A percentile compares a stretch with the other conserved stretches of the same genome.
Evolutionary conservation across 2,888 invertebrate species (phyloP).

Genomic region (Neria commutata): DNA sequence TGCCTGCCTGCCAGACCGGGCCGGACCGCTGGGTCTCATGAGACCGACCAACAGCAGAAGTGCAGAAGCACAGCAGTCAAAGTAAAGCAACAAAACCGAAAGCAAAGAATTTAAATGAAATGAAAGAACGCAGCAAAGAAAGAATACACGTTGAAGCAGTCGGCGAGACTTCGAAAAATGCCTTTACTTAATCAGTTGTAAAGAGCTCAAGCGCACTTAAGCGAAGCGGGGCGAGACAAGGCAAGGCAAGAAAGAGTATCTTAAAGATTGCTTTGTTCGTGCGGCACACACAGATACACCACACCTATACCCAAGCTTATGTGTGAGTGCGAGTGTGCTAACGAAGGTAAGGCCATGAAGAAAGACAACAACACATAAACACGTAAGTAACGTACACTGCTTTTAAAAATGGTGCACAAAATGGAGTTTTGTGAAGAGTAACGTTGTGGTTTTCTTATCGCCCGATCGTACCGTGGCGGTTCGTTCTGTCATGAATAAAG

Average conservation of each 20-base stretch:
- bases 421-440: conserved; percentile 43
- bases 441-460: neutral
- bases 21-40: no score
- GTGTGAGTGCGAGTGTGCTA: conserved; percentile 19
- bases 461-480: neutral
- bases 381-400: neutral
- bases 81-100: conserved; percentile 4
- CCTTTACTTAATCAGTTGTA: conserved; percentile 19
- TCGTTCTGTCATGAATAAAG: neutral
- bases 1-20: conserved; percentile 33
- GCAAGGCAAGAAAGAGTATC: conserved; percentile 27
- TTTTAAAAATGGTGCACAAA: conserved; percentile 36
- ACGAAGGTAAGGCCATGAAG: conserved; percentile 34
- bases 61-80: neutral
- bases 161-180: conserved; percentile 12
- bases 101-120: conserved; percentile 24
- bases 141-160: conserved; percentile 18
- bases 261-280: conserved; percentile 49
- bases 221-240: conserved; percentile 9
- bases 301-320: conserved; percentile 10
- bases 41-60: conserved; percentile 11
- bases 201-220: conserved; percentile 9
- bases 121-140: neutral
- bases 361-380: conserved; percentile 6
- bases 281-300: conserved; percentile 23